phyloP scores from a whole-genome alignment of 2,113 vertebrate genomes.

The Amphiprion percula region DNA sequence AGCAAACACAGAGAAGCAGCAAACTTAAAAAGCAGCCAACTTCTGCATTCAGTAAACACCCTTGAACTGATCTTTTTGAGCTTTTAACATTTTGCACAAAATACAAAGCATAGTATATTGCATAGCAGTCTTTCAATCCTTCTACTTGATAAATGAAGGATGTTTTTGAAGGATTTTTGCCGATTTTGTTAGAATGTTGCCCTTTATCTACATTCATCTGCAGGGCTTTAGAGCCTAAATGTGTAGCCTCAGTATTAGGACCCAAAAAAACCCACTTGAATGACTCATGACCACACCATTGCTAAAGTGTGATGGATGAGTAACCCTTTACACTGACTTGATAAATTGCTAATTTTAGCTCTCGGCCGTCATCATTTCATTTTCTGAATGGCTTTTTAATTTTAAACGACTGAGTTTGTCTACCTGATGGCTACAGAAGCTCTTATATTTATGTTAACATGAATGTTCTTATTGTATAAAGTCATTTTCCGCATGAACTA shows the following conservation, averaged over 20 bases:
- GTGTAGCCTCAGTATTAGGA: background rate
- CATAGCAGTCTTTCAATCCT: background rate
- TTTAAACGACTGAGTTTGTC: conserved; percentile 14
- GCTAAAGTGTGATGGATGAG: conserved; percentile 16
- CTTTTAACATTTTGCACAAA: background rate
- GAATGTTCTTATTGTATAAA: background rate
- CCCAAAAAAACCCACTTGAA: background rate
- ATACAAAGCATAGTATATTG: background rate
- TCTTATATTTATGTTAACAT: background rate
- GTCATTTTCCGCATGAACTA: background rate
- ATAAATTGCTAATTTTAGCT: conserved; percentile 38
- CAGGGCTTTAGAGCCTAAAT: background rate
- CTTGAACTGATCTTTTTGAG: background rate
- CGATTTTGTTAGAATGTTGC: background rate
- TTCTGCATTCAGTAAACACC: conserved; percentile 10
- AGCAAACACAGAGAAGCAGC: too few species aligned
- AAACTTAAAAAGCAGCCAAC: too few species aligned
- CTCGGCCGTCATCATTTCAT: conserved; percentile 19
- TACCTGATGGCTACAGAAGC: conserved; percentile 4
- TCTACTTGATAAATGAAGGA: background rate
- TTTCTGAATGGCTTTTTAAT: conserved; percentile 33
- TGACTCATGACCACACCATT: conserved; percentile 19
- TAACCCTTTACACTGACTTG: conserved; percentile 19
- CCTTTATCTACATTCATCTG: background rate
- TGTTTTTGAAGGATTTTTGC: background rate